Evolutionary conservation across 2,797 vertebrate species (phyloP).

Genomic region (Acridotheres tristis): DNA sequence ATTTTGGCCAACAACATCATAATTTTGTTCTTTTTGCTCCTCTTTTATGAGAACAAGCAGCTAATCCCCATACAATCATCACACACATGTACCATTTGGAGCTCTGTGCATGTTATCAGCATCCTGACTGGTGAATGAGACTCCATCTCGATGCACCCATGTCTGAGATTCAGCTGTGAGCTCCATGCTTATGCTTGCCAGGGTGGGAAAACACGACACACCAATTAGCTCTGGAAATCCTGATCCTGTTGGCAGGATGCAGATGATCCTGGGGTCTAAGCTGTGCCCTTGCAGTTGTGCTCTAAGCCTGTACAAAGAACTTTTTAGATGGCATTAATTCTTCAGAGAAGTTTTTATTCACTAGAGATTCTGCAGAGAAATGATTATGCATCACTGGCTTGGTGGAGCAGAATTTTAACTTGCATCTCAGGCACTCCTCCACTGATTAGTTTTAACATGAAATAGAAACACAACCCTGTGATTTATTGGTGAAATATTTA

Average conservation of each 20-base stretch:
- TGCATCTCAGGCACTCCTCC: conserved; percentile 11
- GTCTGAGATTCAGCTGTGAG: not conserved
- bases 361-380: not conserved
- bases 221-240: conserved; percentile 22
- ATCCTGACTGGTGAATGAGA: rapidly evolving
- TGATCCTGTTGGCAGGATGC: not conserved
- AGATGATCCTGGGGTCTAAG: not conserved
- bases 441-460: conserved; percentile 50
- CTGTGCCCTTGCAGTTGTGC: rapidly evolving
- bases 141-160: rapidly evolving
- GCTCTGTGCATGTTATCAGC: not conserved
- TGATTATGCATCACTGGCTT: not conserved
- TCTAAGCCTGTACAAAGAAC: not conserved
- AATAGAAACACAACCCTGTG: conserved; percentile 36
- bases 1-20: not conserved
- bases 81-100: not conserved
- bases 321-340: conserved; percentile 23
- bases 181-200: not conserved
- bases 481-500: conserved; percentile 67
- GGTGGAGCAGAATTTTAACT: conserved; percentile 48
- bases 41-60: not conserved
- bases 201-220: not conserved
- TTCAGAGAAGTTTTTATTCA: conserved; percentile 35
- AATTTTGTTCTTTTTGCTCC: not conserved
- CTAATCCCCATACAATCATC: not conserved